Evolutionary conservation across 92 coral and sea anemone species (phyloP).

Genomic region (Blastomussa wellsi): DNA sequence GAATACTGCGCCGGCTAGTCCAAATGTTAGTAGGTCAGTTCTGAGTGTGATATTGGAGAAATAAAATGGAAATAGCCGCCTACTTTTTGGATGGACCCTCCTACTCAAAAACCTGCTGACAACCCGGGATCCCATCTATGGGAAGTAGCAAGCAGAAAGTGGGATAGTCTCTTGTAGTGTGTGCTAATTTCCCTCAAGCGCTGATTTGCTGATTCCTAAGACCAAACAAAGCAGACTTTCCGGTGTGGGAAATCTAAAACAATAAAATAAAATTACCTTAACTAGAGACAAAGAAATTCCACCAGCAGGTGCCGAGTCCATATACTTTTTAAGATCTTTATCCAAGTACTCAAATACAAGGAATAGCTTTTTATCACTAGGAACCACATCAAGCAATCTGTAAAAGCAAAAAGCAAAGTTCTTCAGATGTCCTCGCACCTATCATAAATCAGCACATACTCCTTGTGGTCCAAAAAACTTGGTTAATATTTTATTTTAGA

Average conservation of each 20-base stretch:
- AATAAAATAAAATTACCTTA: slow-evolving; percentile 62
- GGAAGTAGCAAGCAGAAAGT: neutral
- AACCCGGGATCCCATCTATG: too few relatives aligned
- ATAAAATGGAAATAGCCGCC: too few relatives aligned
- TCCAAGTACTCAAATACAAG: slow-evolving; percentile 93
- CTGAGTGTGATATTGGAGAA: too few relatives aligned
- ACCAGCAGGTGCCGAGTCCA: slow-evolving; percentile 94
- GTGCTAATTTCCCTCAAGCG: neutral
- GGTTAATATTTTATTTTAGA: neutral
- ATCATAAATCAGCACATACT: neutral
- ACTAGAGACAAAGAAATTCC: slow-evolving; percentile 90
- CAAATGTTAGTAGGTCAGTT: too few relatives aligned
- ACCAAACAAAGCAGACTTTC: neutral
- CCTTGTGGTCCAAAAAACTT: neutral
- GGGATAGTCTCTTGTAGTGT: neutral
- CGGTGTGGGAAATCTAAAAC: neutral
- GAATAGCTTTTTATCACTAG: slow-evolving; percentile 82
- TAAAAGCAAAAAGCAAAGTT: neutral
- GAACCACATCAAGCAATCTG: slow-evolving; percentile 94
- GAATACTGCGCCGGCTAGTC: too few relatives aligned
- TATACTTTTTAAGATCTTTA: slow-evolving; percentile 96
- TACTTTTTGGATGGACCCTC: too few relatives aligned
- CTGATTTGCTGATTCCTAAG: neutral
- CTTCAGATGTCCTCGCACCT: neutral
- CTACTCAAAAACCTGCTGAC: too few relatives aligned